Conservation (phyloP, 2,797 vertebrate genomes). For the Buphagus erythrorhynchus region DNA sequence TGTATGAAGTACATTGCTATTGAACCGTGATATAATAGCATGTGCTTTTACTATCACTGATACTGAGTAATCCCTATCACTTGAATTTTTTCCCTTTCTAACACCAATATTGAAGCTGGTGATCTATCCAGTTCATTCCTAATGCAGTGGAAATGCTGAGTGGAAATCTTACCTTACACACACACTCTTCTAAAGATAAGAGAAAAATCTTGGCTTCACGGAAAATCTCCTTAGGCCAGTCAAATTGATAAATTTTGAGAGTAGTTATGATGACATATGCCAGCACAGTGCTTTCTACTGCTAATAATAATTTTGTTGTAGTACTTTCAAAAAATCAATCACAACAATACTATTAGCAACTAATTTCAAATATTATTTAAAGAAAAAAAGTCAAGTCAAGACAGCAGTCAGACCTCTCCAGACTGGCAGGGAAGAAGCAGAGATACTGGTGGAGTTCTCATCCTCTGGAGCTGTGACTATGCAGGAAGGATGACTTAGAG, state of each 20-base stretch:
- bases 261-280: background rate
- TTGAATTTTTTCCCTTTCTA: background rate
- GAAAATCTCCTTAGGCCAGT: background rate
- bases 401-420: background rate
- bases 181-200: background rate
- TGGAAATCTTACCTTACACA: background rate
- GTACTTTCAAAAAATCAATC: background rate
- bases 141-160: background rate
- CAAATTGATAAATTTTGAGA: background rate
- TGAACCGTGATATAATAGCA: background rate
- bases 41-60: background rate
- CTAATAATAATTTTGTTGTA: background rate
- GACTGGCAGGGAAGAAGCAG: background rate
- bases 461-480: background rate
- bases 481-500: background rate
- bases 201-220: background rate
- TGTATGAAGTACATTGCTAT: background rate
- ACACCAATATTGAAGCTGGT: background rate
- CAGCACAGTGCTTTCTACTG: background rate
- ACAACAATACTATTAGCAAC: background rate
- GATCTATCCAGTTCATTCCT: background rate
- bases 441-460: background rate
- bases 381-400: background rate
- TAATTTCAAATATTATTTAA: background rate
- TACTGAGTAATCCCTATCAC: background rate